Conservation (phyloP, 2,888 invertebrate species). For the Sinhomidia bicolor region DNA sequence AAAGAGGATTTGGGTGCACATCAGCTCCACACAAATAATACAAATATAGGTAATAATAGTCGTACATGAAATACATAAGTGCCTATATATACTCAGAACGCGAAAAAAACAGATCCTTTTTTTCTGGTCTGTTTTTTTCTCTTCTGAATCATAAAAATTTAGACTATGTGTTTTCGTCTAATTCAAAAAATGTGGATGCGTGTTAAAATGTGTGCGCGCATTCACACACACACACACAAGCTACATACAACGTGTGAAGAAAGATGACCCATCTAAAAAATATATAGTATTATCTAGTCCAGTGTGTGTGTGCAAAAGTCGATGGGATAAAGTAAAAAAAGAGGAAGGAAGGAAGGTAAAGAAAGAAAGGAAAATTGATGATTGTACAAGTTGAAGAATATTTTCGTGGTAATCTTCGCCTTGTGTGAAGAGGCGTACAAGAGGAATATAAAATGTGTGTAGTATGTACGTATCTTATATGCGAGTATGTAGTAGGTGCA, state of each 20-base stretch:
- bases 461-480: too few species aligned
- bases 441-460: too few species aligned
- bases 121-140: background rate
- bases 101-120: background rate
- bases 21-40: background rate
- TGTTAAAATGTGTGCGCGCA: slow-evolving; percentile 28
- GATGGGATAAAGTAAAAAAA: slow-evolving; percentile 18
- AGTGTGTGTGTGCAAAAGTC: slow-evolving; percentile 39
- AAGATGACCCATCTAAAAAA: slow-evolving; percentile 20
- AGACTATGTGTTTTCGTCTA: slow-evolving; percentile 21
- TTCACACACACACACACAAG: too few species aligned
- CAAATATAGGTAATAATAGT: too few species aligned
- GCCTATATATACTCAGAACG: background rate
- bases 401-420: slow-evolving; percentile 45
- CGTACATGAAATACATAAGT: slow-evolving; percentile 24
- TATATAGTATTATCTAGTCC: too few species aligned
- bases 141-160: slow-evolving; percentile 31
- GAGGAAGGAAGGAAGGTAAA: slow-evolving; percentile 5
- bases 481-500: background rate
- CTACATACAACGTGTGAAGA: slow-evolving; percentile 37
- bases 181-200: slow-evolving; percentile 49
- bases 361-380: slow-evolving; percentile 56
- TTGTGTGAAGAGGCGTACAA: background rate
- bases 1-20: slow-evolving; percentile 43
- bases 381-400: slow-evolving; percentile 46